Percentiles rank a stretch among this genome's conserved stretches.
phyloP scores from a whole-genome alignment of 2,113 vertebrate genomes.

The Urocynchramus pylzowi region DNA sequence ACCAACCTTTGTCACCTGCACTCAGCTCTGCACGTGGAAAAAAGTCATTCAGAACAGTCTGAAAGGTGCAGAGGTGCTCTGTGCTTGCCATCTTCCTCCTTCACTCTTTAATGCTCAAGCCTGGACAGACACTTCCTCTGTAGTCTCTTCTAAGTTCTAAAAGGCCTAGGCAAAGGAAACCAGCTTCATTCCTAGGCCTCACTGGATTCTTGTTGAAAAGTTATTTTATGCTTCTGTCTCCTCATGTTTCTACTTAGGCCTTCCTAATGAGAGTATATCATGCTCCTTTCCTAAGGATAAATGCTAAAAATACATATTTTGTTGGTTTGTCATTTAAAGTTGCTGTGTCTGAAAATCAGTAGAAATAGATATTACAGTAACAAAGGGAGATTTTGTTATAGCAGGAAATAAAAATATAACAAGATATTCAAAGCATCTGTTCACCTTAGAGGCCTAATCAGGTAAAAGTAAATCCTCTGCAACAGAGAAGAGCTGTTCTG shows the following conservation, averaged over 20 bases:
- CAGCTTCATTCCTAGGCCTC: background rate
- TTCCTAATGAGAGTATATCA: background rate
- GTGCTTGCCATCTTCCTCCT: background rate
- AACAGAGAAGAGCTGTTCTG: background rate
- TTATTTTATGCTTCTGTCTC: background rate
- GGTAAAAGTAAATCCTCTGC: background rate
- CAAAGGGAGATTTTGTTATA: background rate
- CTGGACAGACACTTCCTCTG: background rate
- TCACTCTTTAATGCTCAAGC: background rate
- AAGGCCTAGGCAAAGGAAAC: background rate
- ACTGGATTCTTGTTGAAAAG: background rate
- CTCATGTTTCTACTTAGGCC: background rate
- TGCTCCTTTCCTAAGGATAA: background rate
- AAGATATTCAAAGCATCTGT: background rate
- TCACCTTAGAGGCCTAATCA: background rate
- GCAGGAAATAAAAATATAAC: background rate
- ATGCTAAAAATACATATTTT: background rate
- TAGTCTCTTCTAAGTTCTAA: background rate
- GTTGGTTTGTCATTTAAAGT: background rate
- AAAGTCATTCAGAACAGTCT: background rate
- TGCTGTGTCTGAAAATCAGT: background rate
- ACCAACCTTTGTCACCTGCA: background rate
- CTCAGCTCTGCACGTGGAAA: background rate
- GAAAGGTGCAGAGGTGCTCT: background rate
- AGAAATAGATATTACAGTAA: background rate